phyloP scores from a whole-genome alignment of 2,888 invertebrate species.

The Xylota segnis region DNA sequence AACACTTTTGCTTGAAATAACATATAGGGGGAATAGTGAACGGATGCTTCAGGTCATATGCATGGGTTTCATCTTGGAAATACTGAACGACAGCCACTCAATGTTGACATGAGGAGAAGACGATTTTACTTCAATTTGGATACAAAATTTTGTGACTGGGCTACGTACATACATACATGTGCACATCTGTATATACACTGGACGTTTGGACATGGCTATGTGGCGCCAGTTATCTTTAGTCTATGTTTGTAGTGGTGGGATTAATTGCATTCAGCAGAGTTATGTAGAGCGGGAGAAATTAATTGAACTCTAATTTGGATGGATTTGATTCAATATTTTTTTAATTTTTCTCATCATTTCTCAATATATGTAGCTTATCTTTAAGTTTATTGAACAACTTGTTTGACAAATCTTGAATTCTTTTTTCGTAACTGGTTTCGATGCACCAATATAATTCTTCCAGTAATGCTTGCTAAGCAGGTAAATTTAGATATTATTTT shows the following conservation, averaged over 20 bases:
- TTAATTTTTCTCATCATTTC: no score
- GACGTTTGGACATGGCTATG: slow-evolving; percentile 1
- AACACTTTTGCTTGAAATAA: slow-evolving; percentile 30
- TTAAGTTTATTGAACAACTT: no score
- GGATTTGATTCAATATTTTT: slow-evolving; percentile 5
- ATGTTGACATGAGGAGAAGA: slow-evolving; percentile 11
- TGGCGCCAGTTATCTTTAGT: slow-evolving; percentile 20
- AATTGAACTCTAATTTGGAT: slow-evolving; percentile 5
- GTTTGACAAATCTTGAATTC: no score
- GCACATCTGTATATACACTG: neutral
- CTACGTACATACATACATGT: no score
- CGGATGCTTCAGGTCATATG: neutral
- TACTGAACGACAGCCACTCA: neutral
- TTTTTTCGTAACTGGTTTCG: no score
- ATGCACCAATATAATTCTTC: no score
- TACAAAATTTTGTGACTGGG: neutral
- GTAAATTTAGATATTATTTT: neutral
- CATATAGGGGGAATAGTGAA: neutral
- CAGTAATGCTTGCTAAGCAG: no score
- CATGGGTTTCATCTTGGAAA: neutral
- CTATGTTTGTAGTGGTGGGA: slow-evolving; percentile 27
- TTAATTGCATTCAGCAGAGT: slow-evolving; percentile 14
- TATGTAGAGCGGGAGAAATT: neutral
- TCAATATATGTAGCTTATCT: no score
- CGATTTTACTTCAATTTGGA: slow-evolving; percentile 1